Percentiles rank a stretch among this genome's conserved stretches.
These are phyloP conservation scores for Darevskia nairensis DNA, from an alignment of 2,797 vertebrate species.

Conservation along the genomic window DNA sequence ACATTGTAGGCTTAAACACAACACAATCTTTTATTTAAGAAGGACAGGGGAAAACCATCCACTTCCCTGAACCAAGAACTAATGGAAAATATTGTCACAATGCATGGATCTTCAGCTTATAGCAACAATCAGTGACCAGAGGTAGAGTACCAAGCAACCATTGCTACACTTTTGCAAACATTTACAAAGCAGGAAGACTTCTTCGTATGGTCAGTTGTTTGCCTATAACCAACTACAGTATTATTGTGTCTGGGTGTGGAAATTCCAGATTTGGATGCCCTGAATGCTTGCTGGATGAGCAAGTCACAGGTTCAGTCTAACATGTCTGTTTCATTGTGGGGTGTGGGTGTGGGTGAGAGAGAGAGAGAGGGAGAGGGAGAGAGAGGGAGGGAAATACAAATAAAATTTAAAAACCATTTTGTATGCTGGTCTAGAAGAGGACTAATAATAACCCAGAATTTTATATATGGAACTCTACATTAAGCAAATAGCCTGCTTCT, in stretches of 20 bases:
- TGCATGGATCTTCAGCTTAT: not conserved
- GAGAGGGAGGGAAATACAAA: too few species aligned
- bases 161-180: not conserved
- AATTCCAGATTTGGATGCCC: not conserved
- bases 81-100: not conserved
- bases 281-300: not conserved
- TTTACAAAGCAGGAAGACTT: not conserved
- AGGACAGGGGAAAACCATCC: not conserved
- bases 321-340: too few species aligned
- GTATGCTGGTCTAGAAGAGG: not conserved
- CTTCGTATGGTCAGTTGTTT: not conserved
- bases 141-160: not conserved
- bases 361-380: too few species aligned
- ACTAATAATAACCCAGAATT: not conserved
- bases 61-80: not conserved
- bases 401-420: too few species aligned
- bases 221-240: not conserved
- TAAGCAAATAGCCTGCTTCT: not conserved
- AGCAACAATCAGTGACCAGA: not conserved
- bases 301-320: not conserved
- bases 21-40: not conserved
- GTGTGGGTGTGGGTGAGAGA: too few species aligned
- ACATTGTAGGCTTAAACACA: not conserved
- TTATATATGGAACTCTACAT: not conserved
- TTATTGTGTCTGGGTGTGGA: not conserved